Conservation (phyloP, 1,140 invertebrate species). For the Ceratitis capitata region DNA sequence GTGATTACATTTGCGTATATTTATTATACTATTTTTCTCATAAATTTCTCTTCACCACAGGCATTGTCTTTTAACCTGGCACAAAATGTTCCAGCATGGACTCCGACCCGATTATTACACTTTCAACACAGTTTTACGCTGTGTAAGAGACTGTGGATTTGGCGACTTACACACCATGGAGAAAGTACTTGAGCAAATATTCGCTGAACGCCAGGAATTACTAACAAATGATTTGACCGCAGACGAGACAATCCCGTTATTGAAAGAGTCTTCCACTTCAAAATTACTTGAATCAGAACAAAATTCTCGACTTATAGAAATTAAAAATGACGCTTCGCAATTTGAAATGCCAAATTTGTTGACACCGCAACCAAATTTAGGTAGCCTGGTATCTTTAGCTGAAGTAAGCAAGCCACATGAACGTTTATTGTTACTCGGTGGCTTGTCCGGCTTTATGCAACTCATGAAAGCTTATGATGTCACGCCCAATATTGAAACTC, state of each 20-base stretch:
- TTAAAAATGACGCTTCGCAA: not conserved
- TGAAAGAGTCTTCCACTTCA: not conserved
- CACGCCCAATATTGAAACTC: constrained; percentile 80
- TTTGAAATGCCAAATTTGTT: constrained; percentile 70
- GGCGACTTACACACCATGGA: constrained; percentile 73
- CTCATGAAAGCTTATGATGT: constrained; percentile 76
- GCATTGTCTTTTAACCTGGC: constrained; percentile 84
- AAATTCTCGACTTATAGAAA: not conserved
- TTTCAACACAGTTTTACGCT: constrained; percentile 84
- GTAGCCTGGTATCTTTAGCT: constrained; percentile 69
- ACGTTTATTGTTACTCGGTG: constrained; percentile 83
- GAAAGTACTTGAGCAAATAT: constrained; percentile 60
- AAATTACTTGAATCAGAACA: not conserved
- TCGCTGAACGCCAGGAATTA: constrained; percentile 25
- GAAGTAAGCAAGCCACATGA: constrained; percentile 71
- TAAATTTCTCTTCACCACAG: constrained; percentile 30
- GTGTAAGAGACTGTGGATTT: constrained; percentile 81
- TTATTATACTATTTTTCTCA: not conserved
- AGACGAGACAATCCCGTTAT: not conserved
- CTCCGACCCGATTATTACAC: constrained; percentile 76
- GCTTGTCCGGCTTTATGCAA: constrained; percentile 76
- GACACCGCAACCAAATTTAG: constrained; percentile 68
- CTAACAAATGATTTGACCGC: not conserved
- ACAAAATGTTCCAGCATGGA: constrained; percentile 75
- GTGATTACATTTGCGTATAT: not conserved